Conservation (phyloP, 2,797 vertebrate genomes). For the Ambastaia sidthimunki region DNA sequence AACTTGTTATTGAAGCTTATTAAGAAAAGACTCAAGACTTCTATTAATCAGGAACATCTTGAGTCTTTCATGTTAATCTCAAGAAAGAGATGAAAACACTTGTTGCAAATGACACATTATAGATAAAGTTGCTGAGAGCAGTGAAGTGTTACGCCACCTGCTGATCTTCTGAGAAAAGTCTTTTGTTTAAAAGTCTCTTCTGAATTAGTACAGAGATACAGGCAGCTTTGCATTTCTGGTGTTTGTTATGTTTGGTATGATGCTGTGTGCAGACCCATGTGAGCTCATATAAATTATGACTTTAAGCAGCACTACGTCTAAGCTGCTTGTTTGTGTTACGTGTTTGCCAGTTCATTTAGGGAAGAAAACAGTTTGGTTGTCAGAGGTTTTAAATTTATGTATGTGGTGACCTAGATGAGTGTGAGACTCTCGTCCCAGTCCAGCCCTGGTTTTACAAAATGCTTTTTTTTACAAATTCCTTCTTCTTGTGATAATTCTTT, state of each 20-base stretch:
- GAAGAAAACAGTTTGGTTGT: too few relatives aligned
- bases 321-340: too few relatives aligned
- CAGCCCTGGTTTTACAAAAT: too few relatives aligned
- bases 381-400: too few relatives aligned
- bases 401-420: too few relatives aligned
- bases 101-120: background rate
- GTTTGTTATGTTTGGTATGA: background rate
- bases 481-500: background rate
- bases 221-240: background rate
- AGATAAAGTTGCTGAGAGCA: background rate
- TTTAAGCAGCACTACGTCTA: too few relatives aligned
- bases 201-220: too few relatives aligned
- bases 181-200: too few relatives aligned
- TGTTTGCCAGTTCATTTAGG: too few relatives aligned
- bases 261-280: background rate
- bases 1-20: background rate
- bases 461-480: background rate
- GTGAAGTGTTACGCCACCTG: background rate
- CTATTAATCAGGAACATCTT: background rate
- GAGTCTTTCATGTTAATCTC: background rate
- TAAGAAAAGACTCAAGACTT: background rate
- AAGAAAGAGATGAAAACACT: background rate
- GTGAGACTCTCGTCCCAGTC: too few relatives aligned
- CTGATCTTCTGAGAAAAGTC: background rate
- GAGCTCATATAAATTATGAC: too few relatives aligned